phyloP scores from a whole-genome alignment of 2,888 invertebrate species.

The Actias luna region DNA sequence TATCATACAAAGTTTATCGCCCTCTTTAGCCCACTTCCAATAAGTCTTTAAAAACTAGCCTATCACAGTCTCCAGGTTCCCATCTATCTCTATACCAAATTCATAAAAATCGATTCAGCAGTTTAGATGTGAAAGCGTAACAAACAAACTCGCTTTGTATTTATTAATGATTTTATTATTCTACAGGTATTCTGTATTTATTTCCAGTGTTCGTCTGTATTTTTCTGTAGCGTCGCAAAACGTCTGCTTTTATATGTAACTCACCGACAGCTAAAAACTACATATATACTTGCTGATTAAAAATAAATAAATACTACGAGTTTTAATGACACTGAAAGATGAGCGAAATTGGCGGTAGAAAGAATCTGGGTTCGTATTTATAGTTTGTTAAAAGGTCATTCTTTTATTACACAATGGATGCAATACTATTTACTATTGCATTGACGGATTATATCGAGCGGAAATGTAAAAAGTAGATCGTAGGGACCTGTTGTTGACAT shows the following conservation, averaged over 20 bases:
- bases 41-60: too few relatives aligned
- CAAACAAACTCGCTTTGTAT: too few relatives aligned
- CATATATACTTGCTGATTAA: not conserved
- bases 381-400: conserved; percentile 2
- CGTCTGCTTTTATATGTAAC: not conserved
- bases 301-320: not conserved
- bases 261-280: not conserved
- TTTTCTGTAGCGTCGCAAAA: too few relatives aligned
- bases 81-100: too few relatives aligned
- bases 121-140: too few relatives aligned
- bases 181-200: too few relatives aligned
- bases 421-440: not conserved
- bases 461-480: not conserved
- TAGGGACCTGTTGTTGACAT: not conserved
- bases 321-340: not conserved
- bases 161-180: too few relatives aligned
- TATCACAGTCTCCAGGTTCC: too few relatives aligned
- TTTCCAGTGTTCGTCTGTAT: too few relatives aligned
- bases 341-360: not conserved
- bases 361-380: not conserved
- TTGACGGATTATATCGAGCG: not conserved
- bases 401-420: not conserved
- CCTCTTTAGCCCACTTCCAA: too few relatives aligned
- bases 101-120: too few relatives aligned
- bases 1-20: too few relatives aligned